Evolutionary conservation across 1,140 invertebrate species (phyloP).

Genomic region (Metopolophium dirhodum): DNA sequence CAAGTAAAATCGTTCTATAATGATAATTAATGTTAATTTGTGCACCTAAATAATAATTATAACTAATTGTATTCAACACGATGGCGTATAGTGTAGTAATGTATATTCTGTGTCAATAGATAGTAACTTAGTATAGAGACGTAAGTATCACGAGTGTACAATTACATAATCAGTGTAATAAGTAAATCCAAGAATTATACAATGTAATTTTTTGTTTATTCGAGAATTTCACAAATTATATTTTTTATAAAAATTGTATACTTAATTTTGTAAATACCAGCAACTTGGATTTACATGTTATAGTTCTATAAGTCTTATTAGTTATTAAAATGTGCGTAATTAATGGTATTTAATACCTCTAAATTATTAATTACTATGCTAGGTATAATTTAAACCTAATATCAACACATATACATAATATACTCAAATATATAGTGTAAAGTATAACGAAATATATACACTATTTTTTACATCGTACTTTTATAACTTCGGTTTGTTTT

Average conservation of each 20-base stretch:
- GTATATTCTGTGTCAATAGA: neutral
- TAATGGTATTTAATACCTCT: neutral
- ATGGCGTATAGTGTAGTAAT: neutral
- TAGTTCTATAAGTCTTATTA: neutral
- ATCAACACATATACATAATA: neutral
- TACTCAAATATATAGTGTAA: neutral
- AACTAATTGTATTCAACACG: slow-evolving; percentile 1
- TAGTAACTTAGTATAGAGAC: neutral
- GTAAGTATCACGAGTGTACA: neutral
- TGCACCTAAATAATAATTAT: slow-evolving; percentile 17
- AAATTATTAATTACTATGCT: neutral
- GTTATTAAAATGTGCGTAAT: neutral
- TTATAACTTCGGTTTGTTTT: neutral
- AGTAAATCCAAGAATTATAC: neutral
- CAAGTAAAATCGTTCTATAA: slow-evolving; percentile 21
- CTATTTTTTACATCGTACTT: neutral
- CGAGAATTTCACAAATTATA: neutral
- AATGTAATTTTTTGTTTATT: neutral
- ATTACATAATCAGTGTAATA: neutral
- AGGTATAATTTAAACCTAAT: neutral
- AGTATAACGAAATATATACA: neutral
- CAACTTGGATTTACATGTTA: neutral
- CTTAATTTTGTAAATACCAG: neutral
- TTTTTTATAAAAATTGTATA: neutral
- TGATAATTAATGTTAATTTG: slow-evolving; percentile 35